A percentile compares a stretch with the other conserved stretches of the same genome.
phyloP scores from a whole-genome alignment of 2,113 vertebrate species.

The Passerina amoena region DNA sequence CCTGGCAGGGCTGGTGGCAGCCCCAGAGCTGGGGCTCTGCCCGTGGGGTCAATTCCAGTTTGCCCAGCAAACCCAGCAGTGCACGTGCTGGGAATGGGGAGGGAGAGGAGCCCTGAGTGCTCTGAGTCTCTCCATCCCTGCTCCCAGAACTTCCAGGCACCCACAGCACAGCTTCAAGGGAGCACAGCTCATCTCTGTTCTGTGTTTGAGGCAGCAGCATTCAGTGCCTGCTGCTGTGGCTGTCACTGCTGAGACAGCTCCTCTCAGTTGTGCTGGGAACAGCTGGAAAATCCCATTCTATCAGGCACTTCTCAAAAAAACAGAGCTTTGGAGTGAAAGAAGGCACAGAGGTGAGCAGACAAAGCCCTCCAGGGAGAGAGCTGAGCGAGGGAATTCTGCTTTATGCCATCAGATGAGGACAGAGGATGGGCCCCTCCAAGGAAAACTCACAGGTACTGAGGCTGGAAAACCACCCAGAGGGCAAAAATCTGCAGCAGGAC shows the following conservation, averaged over 20 bases:
- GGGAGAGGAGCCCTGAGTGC: neutral
- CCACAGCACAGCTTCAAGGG: accelerated
- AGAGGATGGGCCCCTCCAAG: neutral
- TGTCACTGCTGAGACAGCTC: neutral
- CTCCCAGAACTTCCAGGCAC: neutral
- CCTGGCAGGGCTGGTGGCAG: neutral
- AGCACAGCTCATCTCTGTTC: accelerated
- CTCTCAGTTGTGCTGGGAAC: accelerated
- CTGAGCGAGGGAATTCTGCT: accelerated
- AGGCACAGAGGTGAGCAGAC: neutral
- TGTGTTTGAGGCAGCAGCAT: accelerated
- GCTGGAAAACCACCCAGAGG: neutral
- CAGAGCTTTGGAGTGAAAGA: neutral
- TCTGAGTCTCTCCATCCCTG: neutral
- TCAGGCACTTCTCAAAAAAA: neutral
- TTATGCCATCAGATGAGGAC: neutral
- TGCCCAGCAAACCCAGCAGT: neutral
- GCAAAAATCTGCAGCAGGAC: neutral
- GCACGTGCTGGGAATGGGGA: neutral
- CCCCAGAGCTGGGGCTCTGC: neutral
- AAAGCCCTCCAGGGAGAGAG: neutral
- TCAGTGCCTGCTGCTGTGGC: neutral
- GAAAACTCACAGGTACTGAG: accelerated
- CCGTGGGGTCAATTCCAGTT: neutral
- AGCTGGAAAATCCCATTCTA: neutral